A percentile compares a stretch with the other conserved stretches of the same genome.
Conservation (phyloP, 53 echinoderm and acorn worm genomes). For the Luidia sarsii region DNA sequence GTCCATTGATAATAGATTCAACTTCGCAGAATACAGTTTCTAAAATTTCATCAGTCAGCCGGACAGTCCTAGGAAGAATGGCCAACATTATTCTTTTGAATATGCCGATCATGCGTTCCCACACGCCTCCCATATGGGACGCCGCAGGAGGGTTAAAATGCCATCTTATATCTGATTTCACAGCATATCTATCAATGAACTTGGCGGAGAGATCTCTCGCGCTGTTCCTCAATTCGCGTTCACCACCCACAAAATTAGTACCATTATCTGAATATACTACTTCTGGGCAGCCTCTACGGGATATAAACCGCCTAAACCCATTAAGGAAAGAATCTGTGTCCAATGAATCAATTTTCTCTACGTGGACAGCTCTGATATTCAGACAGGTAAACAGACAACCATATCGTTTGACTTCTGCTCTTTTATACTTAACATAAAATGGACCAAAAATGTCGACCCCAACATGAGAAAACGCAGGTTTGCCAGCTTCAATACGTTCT, state of each 20-base stretch:
- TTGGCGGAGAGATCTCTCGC: background rate
- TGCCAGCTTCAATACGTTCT: slow-evolving; percentile 47
- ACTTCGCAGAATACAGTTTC: too few relatives aligned
- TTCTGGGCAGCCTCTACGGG: slow-evolving; percentile 48
- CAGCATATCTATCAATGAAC: slow-evolving; percentile 12
- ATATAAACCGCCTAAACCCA: slow-evolving; percentile 61
- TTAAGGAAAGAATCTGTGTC: slow-evolving; percentile 62
- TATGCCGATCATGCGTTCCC: slow-evolving; percentile 24
- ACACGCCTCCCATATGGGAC: too few relatives aligned
- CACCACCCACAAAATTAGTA: slow-evolving; percentile 27
- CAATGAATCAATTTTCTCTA: slow-evolving; percentile 49
- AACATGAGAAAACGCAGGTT: slow-evolving; percentile 59
- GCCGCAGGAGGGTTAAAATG: too few relatives aligned
- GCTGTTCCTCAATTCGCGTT: slow-evolving; percentile 3
- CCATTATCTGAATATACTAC: slow-evolving; percentile 26
- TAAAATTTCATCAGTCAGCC: slow-evolving; percentile 45
- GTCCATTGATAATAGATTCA: slow-evolving; percentile 52
- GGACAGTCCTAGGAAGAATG: slow-evolving; percentile 28
- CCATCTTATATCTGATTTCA: slow-evolving; percentile 26
- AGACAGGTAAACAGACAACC: slow-evolving; percentile 71
- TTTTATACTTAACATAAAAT: slow-evolving; percentile 43
- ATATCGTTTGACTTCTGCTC: slow-evolving; percentile 61
- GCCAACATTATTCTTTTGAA: slow-evolving; percentile 33
- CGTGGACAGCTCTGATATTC: slow-evolving; percentile 49
- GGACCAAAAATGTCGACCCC: slow-evolving; percentile 67